Conservation (phyloP, 2,888 invertebrate species). For the Heliconius charithonia region DNA sequence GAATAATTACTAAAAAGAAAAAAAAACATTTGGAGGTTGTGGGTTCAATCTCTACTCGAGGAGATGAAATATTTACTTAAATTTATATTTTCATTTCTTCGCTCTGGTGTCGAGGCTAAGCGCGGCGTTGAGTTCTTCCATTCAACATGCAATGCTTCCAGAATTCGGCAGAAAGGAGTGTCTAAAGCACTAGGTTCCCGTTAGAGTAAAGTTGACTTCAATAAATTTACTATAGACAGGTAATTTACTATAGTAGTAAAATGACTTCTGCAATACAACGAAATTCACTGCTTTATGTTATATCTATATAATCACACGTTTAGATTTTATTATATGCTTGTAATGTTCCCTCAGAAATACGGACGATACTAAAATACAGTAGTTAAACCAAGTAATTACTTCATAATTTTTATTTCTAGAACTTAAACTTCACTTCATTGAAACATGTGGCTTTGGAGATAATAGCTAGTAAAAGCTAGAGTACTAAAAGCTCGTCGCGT, state of each 20-base stretch:
- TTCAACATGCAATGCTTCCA: no score
- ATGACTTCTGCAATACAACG: constrained; percentile 10
- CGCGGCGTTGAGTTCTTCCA: no score
- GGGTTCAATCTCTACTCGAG: no score
- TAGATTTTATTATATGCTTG: constrained; percentile 6
- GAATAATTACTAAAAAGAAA: no score
- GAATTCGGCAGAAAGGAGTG: no score
- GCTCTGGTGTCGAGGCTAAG: no score
- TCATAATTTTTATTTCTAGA: constrained; percentile 1
- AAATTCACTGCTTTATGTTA: constrained; percentile 5
- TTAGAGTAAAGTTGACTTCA: no score
- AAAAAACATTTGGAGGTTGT: no score
- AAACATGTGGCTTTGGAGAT: background rate
- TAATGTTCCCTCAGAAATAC: background rate
- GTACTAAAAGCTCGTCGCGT: background rate
- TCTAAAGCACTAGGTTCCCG: no score
- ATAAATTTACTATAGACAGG: background rate
- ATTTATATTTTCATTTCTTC: no score
- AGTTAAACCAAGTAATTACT: background rate
- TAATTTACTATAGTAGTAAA: background rate
- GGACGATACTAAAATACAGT: background rate
- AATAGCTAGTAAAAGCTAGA: constrained; percentile 9
- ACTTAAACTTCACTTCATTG: background rate
- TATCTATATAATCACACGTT: constrained; percentile 1
- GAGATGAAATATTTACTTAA: no score